These are phyloP conservation scores for Trissoscelio sp. DNA, from an alignment of 2,888 invertebrate genomes.

Conservation along the genomic window DNA sequence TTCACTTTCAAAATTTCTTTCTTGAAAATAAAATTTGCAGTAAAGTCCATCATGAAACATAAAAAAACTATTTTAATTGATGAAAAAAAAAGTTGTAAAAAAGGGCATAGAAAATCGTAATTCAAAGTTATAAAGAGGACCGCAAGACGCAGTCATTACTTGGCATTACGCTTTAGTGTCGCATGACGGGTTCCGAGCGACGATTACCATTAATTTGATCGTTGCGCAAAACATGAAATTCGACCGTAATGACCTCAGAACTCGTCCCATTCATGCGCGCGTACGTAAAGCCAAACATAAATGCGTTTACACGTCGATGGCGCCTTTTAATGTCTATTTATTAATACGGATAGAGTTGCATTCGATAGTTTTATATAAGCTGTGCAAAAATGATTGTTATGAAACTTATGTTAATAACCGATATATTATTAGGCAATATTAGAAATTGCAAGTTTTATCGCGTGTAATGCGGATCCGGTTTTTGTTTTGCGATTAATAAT, in stretches of 20 bases:
- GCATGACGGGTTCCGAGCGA: conserved; percentile 64
- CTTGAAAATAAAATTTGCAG: too few relatives aligned
- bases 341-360: conserved; percentile 27
- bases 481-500: conserved; percentile 33
- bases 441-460: conserved; percentile 55
- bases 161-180: conserved; percentile 36
- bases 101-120: too few relatives aligned
- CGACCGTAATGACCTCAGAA: conserved; percentile 72
- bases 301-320: conserved; percentile 34
- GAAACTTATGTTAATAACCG: conserved; percentile 62
- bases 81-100: too few relatives aligned
- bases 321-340: conserved; percentile 36
- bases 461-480: conserved; percentile 56
- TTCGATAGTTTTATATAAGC: conserved; percentile 27
- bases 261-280: conserved; percentile 54
- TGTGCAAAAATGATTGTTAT: conserved; percentile 63
- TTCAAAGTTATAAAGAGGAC: conserved; percentile 16
- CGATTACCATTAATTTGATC: conserved; percentile 73
- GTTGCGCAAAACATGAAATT: conserved; percentile 76
- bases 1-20: too few relatives aligned
- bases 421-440: conserved; percentile 63
- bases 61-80: too few relatives aligned
- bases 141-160: conserved; percentile 25
- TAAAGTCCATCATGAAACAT: too few relatives aligned
- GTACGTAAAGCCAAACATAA: conserved; percentile 55